Evolutionary conservation across 2,797 vertebrate species (phyloP), one percentile per base, ranked within the genome.

Genomic region (Passerculus sandwichensis): DNA sequence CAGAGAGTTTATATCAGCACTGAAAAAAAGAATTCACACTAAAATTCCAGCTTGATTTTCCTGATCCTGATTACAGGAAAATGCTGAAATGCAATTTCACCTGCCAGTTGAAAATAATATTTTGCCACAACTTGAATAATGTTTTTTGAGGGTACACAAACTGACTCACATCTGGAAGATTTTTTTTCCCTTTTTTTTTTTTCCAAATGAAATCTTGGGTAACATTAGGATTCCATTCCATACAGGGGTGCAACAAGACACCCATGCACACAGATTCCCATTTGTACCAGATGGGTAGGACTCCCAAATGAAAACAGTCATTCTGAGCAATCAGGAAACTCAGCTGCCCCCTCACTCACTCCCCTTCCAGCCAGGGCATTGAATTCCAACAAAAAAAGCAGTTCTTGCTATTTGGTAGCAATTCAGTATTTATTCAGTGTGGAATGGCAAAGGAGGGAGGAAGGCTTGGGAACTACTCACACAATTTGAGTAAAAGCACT

Each of bases 171-270:
- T 50, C 81, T 62, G 36, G 5, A 67, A 77, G 26, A 8, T 9
- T 29, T 40, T 57, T 26, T 4, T 0, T 0, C 6, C 4, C 36
- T 36, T 38, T 38, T 38, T 4, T 27, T 61, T 76, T 79, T 36
- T 57, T 26, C n/a, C 32, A 70, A 36, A 80, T 26, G 42, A 91
- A 72, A 91, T 47, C 56, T 88, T 88, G 60, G 51, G 60, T 70
- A 85, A 94, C 53, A 65, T 56, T 57, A 84, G 47, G 59, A 92
- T 92, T 89, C 53, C 67, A 62, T 78, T 92, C 85, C 40, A 47
- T 62, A 92, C 50, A 61, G 69, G 26, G 40, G 54, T 72, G 87
- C 92, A 95, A 93, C 72, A 88, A 75, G 89, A 94, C 75, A 88
- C 61, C 56, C 76, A 62, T 45, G 51, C 40, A 66, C 59, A 67